Conservation (phyloP, 1,140 invertebrate species). For the Tetragonula clypearis region DNA sequence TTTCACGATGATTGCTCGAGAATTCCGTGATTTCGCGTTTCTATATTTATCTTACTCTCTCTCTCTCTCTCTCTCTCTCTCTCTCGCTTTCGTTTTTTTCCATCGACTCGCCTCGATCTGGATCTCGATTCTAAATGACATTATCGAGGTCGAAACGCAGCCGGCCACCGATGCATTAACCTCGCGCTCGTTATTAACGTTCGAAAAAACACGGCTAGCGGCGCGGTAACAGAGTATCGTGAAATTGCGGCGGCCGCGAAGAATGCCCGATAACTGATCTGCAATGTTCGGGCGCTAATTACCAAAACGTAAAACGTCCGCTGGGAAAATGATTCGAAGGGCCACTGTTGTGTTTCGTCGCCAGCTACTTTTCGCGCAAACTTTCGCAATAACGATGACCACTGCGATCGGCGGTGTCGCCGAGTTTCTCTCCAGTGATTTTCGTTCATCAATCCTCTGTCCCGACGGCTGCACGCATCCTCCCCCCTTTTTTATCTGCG, state of each 20-base stretch:
- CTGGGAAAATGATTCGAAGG: not conserved
- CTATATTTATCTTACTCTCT: too few relatives aligned
- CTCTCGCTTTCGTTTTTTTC: too few relatives aligned
- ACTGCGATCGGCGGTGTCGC: not conserved
- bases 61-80: too few relatives aligned
- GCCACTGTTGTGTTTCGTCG: not conserved
- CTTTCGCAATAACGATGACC: conserved; percentile 21
- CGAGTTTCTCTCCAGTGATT: not conserved
- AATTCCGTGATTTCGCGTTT: not conserved
- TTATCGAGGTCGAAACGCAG: not conserved
- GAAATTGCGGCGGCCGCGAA: not conserved
- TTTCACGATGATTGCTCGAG: conserved; percentile 50
- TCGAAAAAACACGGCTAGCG: not conserved
- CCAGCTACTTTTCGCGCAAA: conserved; percentile 23
- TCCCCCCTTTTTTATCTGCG: not conserved
- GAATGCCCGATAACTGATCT: conserved; percentile 18
- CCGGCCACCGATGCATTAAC: not conserved
- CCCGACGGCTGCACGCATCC: too few relatives aligned
- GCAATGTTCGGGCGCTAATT: conserved; percentile 6
- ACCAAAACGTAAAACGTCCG: not conserved
- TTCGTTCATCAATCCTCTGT: conserved; percentile 16
- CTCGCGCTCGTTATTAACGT: not conserved
- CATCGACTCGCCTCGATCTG: not conserved
- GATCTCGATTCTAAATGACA: not conserved
- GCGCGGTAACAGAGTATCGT: not conserved